A percentile compares a stretch with the other conserved stretches of the same genome.
Evolutionary conservation across 2,888 invertebrate genomes (phyloP).

Genomic region (Ceriagrion tenellum): DNA sequence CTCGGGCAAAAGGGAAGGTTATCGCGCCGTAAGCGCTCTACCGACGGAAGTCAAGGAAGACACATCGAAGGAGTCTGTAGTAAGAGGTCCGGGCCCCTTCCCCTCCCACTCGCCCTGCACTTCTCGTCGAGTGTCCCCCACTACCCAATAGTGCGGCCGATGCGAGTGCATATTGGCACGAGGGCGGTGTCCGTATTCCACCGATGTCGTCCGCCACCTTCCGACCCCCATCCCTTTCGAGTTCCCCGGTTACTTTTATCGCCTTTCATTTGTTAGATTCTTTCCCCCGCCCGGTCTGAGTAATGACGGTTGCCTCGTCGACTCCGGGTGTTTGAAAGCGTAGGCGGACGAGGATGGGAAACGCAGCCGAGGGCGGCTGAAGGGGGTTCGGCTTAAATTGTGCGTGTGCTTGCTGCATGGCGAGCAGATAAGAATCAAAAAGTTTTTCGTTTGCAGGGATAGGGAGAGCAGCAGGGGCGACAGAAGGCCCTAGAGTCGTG

Average conservation of each 20-base stretch:
- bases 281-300: slow-evolving; percentile 32
- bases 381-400: slow-evolving; percentile 44
- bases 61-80: not conserved
- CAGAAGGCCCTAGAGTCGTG: not conserved
- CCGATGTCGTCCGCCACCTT: not conserved
- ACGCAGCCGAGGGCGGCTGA: not conserved
- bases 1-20: slow-evolving; percentile 25
- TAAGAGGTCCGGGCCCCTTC: not conserved
- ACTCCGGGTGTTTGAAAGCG: not conserved
- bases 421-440: slow-evolving; percentile 46
- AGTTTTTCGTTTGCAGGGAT: not conserved
- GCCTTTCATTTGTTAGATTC: slow-evolving; percentile 59
- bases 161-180: not conserved
- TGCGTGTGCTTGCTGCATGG: slow-evolving; percentile 55
- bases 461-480: not conserved
- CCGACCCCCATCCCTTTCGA: not conserved
- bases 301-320: slow-evolving; percentile 50
- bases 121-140: not conserved
- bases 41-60: slow-evolving; percentile 7
- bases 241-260: slow-evolving; percentile 39
- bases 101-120: not conserved
- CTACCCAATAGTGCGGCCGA: not conserved
- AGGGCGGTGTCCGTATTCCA: not conserved
- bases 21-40: not conserved
- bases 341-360: not conserved